Percentiles rank a stretch among this genome's conserved stretches.
These are phyloP conservation scores for Mystacides longicornis DNA, from an alignment of 2,888 invertebrate species.

Conservation along the genomic window DNA sequence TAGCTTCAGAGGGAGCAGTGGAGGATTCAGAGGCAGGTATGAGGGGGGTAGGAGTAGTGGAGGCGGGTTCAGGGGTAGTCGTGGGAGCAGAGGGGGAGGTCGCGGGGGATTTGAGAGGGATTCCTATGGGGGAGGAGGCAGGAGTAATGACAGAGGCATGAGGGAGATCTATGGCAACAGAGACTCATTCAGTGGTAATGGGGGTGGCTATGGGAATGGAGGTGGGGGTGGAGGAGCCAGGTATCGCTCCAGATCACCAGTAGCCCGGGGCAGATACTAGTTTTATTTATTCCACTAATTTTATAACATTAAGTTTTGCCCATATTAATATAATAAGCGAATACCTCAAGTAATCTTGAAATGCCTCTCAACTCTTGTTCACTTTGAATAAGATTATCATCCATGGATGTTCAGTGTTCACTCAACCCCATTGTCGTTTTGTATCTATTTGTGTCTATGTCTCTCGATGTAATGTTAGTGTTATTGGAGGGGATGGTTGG, in stretches of 20 bases:
- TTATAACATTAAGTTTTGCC: too few species aligned
- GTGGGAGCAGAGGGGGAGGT: slow-evolving; percentile 49
- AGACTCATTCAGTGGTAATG: slow-evolving; percentile 34
- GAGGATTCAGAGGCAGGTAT: slow-evolving; percentile 38
- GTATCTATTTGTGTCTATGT: too few species aligned
- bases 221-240: slow-evolving; percentile 48
- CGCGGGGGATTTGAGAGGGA: slow-evolving; percentile 48
- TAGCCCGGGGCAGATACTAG: slow-evolving; percentile 46
- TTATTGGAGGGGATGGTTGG: too few species aligned
- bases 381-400: too few species aligned
- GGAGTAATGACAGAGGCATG: slow-evolving; percentile 36
- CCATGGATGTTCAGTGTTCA: too few species aligned
- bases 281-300: background rate
- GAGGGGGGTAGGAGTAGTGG: slow-evolving; percentile 29
- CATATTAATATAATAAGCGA: too few species aligned
- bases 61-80: slow-evolving; percentile 30
- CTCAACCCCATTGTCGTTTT: too few species aligned
- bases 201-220: slow-evolving; percentile 32
- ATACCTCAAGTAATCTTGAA: too few species aligned
- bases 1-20: slow-evolving; percentile 39
- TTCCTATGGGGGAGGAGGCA: slow-evolving; percentile 40
- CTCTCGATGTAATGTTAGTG: too few species aligned
- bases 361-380: too few species aligned
- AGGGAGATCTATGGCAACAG: background rate
- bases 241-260: slow-evolving; percentile 47